A percentile compares a stretch with the other conserved stretches of the same genome.
These are phyloP conservation scores for Anguilla marmorata DNA, from an alignment of 2,797 vertebrate genomes.

Conservation along the genomic window DNA sequence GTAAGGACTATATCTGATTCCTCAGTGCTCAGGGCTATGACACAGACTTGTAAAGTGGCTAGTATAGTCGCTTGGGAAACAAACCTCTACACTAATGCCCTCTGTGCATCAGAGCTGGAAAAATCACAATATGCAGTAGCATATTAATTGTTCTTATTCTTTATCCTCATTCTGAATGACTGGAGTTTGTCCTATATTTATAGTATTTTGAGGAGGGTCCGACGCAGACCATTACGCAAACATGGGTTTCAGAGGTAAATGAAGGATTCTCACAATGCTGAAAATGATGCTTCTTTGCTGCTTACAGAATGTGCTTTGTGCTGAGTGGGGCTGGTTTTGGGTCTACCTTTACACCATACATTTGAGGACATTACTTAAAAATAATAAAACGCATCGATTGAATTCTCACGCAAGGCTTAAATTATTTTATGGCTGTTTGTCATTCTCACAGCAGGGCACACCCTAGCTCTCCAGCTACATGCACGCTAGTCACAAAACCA, in stretches of 20 bases:
- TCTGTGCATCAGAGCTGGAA: constrained; percentile 66
- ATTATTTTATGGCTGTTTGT: not conserved
- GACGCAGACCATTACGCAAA: constrained; percentile 72
- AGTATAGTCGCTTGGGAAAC: not conserved
- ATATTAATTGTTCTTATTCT: constrained; percentile 54
- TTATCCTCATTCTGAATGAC: constrained; percentile 63
- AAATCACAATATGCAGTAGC: constrained; percentile 59
- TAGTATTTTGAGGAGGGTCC: constrained; percentile 82
- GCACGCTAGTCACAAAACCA: not conserved
- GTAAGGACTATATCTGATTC: not conserved
- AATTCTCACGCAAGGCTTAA: not conserved
- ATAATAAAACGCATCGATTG: not conserved
- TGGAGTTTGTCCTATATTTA: constrained; percentile 71
- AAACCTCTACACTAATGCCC: not conserved
- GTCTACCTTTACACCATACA: not conserved
- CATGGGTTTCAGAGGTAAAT: constrained; percentile 77
- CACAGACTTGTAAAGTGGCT: not conserved
- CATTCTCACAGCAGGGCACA: not conserved
- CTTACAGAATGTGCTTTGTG: constrained; percentile 21
- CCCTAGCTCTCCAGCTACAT: not conserved
- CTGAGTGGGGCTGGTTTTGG: constrained; percentile 20
- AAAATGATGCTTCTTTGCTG: constrained; percentile 38
- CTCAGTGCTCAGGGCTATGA: not conserved
- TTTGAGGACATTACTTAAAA: not conserved
- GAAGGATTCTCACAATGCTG: constrained; percentile 48